A percentile compares a stretch with the other conserved stretches of the same genome.
Conservation (phyloP, 2,888 invertebrate species). For the Pristionchus entomophagus region DNA sequence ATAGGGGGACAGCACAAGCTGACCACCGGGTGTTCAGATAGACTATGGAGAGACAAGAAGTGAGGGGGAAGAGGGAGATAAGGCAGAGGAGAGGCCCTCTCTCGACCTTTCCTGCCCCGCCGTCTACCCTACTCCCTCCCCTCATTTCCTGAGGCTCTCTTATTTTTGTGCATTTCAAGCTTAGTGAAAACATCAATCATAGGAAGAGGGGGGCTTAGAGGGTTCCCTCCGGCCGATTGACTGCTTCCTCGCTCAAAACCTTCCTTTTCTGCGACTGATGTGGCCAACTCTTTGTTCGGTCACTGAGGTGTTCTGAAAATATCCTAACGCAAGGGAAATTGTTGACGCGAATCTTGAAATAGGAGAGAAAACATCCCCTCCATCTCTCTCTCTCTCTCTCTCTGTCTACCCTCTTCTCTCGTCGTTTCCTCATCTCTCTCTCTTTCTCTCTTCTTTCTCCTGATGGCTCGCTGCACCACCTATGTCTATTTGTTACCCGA, state of each 20-base stretch:
- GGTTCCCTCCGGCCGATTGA: background rate
- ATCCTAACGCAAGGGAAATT: background rate
- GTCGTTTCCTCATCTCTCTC: background rate
- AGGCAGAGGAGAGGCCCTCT: background rate
- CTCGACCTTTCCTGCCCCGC: background rate
- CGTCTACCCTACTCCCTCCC: background rate
- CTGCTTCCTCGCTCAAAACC: no score
- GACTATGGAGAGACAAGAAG: background rate
- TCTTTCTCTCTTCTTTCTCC: background rate
- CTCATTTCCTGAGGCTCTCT: background rate
- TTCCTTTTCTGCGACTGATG: no score
- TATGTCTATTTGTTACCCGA: background rate
- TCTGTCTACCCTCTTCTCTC: no score
- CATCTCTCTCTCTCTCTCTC: background rate
- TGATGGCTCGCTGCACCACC: background rate
- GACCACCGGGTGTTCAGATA: slow-evolving; percentile 1
- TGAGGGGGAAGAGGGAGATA: background rate
- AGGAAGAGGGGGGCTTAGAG: background rate
- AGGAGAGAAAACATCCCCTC: background rate
- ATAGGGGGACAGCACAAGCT: slow-evolving; percentile 1
- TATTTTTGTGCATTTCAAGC: no score
- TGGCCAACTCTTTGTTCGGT: no score
- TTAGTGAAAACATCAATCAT: background rate
- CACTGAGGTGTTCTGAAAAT: background rate
- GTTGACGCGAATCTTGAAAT: background rate